phyloP scores from a whole-genome alignment of 2,797 vertebrate genomes.

The Notamacropus eugenii region DNA sequence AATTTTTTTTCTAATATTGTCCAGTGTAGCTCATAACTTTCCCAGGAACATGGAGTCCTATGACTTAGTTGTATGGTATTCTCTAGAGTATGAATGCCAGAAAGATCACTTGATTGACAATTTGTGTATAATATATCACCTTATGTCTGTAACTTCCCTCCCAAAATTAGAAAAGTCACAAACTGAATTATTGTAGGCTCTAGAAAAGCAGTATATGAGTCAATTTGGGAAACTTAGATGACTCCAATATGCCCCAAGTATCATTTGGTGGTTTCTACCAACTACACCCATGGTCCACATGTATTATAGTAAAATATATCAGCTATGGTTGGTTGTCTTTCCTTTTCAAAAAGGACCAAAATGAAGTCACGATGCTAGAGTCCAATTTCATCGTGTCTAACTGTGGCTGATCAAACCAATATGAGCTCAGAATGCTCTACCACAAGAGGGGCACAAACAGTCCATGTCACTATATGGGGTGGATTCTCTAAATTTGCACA shows the following conservation, averaged over 20 bases:
- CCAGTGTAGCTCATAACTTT: background rate
- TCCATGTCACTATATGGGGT: too few species aligned
- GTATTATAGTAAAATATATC: background rate
- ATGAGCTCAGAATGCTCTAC: too few species aligned
- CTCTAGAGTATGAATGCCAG: background rate
- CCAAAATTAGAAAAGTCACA: background rate
- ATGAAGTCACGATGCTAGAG: too few species aligned
- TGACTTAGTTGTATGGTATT: background rate
- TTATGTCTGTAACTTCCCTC: background rate
- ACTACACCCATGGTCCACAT: background rate
- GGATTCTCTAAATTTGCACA: too few species aligned
- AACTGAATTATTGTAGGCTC: background rate
- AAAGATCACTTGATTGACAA: background rate
- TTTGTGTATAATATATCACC: background rate
- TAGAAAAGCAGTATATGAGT: background rate
- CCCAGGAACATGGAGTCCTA: background rate
- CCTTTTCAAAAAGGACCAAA: too few species aligned
- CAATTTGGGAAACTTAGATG: background rate
- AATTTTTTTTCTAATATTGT: background rate
- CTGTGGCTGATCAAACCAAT: too few species aligned
- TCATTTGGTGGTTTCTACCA: background rate
- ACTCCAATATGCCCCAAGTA: background rate
- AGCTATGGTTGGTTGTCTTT: too few species aligned
- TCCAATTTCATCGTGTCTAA: too few species aligned
- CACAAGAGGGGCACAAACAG: too few species aligned